A percentile compares a stretch with the other conserved stretches of the same genome.
Evolutionary conservation across 2,888 invertebrate genomes (phyloP).

Genomic region (Nasonovia ribisnigri): DNA sequence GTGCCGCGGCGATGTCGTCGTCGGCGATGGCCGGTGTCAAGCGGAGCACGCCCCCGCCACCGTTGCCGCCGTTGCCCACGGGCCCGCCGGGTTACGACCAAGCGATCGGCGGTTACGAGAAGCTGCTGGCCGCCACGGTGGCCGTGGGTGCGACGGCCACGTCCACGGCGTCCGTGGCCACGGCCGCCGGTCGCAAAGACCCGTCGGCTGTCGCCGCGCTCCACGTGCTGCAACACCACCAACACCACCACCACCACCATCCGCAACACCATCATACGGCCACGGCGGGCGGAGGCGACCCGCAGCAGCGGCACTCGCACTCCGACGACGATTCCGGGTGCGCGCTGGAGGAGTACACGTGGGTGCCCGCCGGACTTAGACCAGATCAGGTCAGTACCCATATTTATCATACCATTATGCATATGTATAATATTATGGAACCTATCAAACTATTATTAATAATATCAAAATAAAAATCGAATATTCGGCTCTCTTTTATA

Average conservation of each 20-base stretch:
- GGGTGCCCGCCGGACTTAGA: conserved; percentile 96
- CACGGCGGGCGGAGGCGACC: conserved; percentile 72
- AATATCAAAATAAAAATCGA: background rate
- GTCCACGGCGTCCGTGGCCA: conserved; percentile 70
- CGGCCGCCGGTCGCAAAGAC: conserved; percentile 70
- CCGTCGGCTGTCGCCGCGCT: conserved; percentile 70
- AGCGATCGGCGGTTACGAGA: conserved; percentile 59
- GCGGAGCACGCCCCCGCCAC: conserved; percentile 52
- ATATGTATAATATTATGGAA: too few species aligned
- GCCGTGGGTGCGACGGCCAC: conserved; percentile 70
- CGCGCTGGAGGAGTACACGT: conserved; percentile 97
- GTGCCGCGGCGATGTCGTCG: conserved; percentile 21
- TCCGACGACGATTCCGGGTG: conserved; percentile 98
- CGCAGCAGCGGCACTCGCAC: conserved; percentile 85
- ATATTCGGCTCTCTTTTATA: background rate
- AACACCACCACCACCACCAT: conserved; percentile 60
- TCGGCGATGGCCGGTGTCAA: conserved; percentile 12
- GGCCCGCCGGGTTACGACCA: conserved; percentile 62
- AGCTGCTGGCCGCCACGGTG: conserved; percentile 70
- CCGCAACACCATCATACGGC: too few species aligned
- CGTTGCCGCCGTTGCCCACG: conserved; percentile 55
- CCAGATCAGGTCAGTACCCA: conserved; percentile 89
- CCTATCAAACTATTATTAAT: background rate
- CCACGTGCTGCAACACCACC: conserved; percentile 68
- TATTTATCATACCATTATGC: background rate